phyloP scores from a whole-genome alignment of 2,797 vertebrate species.

The Sardinella longiceps region DNA sequence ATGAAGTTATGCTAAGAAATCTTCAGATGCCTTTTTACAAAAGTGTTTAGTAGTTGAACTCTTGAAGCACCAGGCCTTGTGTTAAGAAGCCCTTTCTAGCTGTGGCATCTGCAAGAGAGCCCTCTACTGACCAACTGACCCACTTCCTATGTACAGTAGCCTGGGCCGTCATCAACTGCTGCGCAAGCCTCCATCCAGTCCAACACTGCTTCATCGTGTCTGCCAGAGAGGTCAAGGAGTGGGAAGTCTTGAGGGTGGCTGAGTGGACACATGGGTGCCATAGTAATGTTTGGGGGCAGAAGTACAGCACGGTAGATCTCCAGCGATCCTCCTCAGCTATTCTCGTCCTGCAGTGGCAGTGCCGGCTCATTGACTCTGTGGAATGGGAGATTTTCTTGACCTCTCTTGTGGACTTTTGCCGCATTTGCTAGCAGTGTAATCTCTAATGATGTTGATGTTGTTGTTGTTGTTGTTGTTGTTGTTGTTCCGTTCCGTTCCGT shows the following conservation, averaged over 20 bases:
- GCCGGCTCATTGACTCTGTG: background rate
- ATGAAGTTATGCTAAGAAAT: background rate
- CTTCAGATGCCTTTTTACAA: background rate
- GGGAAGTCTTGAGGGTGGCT: background rate
- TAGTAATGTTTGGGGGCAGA: background rate
- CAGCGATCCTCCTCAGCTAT: background rate
- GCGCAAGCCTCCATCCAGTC: background rate
- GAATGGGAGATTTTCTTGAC: background rate
- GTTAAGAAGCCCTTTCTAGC: background rate
- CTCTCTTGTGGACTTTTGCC: background rate
- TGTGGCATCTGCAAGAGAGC: background rate
- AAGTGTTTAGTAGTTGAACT: background rate
- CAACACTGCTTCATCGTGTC: slow-evolving; percentile 25
- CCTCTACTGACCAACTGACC: slow-evolving; percentile 14
- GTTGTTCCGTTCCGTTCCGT: no score
- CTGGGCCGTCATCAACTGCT: background rate
- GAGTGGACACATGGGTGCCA: background rate
- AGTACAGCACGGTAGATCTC: background rate
- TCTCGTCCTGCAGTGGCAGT: background rate
- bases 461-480: no score
- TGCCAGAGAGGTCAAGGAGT: background rate
- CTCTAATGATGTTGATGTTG: no score
- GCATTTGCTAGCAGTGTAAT: background rate
- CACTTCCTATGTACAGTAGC: background rate
- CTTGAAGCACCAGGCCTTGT: background rate